These are phyloP conservation scores for Adelges cooleyi DNA, from an alignment of 1,140 invertebrate genomes.

Conservation along the genomic window DNA sequence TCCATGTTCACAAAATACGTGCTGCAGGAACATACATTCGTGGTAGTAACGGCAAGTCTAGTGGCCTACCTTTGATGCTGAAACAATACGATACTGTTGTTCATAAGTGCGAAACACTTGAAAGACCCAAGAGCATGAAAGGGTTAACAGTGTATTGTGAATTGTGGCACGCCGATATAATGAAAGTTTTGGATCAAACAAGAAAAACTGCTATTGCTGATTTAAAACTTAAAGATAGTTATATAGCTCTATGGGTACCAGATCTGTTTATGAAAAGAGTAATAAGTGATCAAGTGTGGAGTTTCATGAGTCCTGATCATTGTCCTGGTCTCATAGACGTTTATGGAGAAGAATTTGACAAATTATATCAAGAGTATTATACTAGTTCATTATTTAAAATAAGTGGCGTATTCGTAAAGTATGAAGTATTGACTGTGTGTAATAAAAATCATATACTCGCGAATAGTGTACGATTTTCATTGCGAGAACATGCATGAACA, in stretches of 20 bases:
- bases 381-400: no score
- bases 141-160: constrained; percentile 97
- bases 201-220: constrained; percentile 93
- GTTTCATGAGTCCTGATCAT: constrained; percentile 94
- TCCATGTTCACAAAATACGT: constrained; percentile 94
- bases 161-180: constrained; percentile 97
- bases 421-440: no score
- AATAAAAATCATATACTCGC: no score
- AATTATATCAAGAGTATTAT: constrained; percentile 63
- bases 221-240: constrained; percentile 84
- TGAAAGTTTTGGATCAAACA: constrained; percentile 86
- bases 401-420: no score
- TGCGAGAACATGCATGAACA: no score
- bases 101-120: background rate
- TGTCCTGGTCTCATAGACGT: constrained; percentile 79
- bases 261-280: constrained; percentile 98
- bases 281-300: constrained; percentile 76
- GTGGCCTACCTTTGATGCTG: constrained; percentile 94
- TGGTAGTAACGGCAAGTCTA: constrained; percentile 90
- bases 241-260: constrained; percentile 96
- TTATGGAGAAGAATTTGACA: constrained; percentile 91
- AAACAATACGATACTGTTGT: constrained; percentile 90
- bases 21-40: constrained; percentile 83
- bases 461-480: no score
- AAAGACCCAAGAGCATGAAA: constrained; percentile 61